Percentiles rank a stretch among this genome's conserved stretches.
Conservation (phyloP, 2,797 vertebrate species). For the Cetoscarus ocellatus region DNA sequence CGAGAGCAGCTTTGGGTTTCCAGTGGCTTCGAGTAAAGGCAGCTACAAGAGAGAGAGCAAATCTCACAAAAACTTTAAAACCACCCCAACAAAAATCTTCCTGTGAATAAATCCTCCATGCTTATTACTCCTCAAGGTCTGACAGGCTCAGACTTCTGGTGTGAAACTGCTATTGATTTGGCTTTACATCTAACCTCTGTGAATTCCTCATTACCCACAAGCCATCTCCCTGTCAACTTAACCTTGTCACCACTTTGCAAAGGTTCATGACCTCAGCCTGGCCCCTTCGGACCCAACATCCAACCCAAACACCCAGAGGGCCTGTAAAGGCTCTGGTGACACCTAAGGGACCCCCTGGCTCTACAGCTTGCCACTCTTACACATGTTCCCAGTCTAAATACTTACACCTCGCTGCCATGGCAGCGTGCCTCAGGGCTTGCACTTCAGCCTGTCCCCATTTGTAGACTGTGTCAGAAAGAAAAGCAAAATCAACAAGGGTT, state of each 20-base stretch:
- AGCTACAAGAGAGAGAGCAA: not conserved
- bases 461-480: constrained; percentile 40
- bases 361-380: constrained; percentile 49
- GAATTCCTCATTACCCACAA: constrained; percentile 52
- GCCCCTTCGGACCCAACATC: constrained; percentile 35
- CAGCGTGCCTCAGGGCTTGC: constrained; percentile 27
- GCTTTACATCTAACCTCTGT: constrained; percentile 38
- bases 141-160: constrained; percentile 15
- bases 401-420: constrained; percentile 37
- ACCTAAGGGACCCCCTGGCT: constrained; percentile 60
- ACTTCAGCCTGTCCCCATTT: constrained; percentile 22
- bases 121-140: constrained; percentile 26
- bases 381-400: constrained; percentile 57
- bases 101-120: constrained; percentile 17
- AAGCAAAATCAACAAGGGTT: constrained; percentile 39
- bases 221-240: constrained; percentile 62
- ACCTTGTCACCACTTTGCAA: constrained; percentile 67
- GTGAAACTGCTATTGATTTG: constrained; percentile 47
- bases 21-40: not conserved
- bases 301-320: constrained; percentile 59
- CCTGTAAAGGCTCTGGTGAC: constrained; percentile 54
- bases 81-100: constrained; percentile 10
- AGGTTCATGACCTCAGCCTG: constrained; percentile 62
- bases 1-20: not conserved
- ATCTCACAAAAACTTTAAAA: constrained; percentile 18